Percentiles rank a stretch among this genome's conserved stretches.
phyloP scores from a whole-genome alignment of 2,888 invertebrate genomes.

The Rhabditoides inermis region DNA sequence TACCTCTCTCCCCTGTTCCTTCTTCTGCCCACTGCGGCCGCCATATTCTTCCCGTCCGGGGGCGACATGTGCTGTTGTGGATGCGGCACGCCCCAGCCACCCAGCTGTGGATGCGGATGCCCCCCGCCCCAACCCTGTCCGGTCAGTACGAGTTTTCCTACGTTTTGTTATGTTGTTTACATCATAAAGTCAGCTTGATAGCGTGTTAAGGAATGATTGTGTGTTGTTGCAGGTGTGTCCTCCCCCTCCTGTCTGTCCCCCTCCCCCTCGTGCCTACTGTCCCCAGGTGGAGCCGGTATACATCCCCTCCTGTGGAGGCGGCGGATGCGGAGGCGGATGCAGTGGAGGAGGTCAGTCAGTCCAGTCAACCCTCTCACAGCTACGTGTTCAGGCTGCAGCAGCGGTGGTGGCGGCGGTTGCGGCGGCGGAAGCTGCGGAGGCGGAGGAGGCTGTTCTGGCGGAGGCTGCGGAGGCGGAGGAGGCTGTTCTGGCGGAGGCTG shows the following conservation, averaged over 20 bases:
- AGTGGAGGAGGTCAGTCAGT: neutral
- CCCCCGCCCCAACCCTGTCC: no score
- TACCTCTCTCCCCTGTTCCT: no score
- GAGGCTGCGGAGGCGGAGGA: constrained; percentile 1
- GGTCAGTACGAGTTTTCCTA: no score
- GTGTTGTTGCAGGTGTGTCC: no score
- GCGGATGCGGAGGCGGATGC: constrained; percentile 1
- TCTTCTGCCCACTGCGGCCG: neutral
- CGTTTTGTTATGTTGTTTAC: no score
- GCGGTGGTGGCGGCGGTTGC: constrained; percentile 6
- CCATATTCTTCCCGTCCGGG: constrained; percentile 14
- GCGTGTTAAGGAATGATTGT: no score
- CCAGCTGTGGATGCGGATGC: constrained; percentile 28
- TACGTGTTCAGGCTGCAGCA: no score
- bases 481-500: constrained; percentile 8
- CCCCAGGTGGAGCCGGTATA: constrained; percentile 27
- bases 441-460: neutral
- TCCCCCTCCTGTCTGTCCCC: constrained; percentile 24
- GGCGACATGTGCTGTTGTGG: constrained; percentile 31
- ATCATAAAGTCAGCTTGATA: no score
- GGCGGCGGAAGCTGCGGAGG: constrained; percentile 7
- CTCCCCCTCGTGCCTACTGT: constrained; percentile 24
- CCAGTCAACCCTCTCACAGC: no score
- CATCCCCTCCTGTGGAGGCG: constrained; percentile 2
- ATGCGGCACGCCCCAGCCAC: constrained; percentile 27